Percentiles rank a stretch among this genome's conserved stretches.
Evolutionary conservation across 35 echinoderm and acorn worm genomes (phyloP).

Genomic region (Heliocidaris erythrogramma): DNA sequence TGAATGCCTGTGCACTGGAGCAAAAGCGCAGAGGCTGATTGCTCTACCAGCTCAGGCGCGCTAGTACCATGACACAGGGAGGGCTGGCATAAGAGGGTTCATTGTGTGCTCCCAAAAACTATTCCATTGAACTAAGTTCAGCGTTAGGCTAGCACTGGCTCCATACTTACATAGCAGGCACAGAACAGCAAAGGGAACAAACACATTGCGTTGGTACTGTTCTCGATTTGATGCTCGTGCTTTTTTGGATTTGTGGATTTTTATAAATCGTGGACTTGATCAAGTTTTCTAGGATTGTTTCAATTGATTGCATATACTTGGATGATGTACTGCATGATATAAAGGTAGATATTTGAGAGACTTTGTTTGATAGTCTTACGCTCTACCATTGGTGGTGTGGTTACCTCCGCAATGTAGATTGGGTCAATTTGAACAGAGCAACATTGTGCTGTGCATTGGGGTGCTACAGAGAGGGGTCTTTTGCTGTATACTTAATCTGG

Average conservation of each 20-base stretch:
- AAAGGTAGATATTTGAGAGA: conserved; percentile 17
- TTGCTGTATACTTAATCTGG: neutral
- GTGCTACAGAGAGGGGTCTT: neutral
- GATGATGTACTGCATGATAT: neutral
- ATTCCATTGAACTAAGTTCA: conserved; percentile 43
- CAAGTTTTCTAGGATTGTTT: neutral
- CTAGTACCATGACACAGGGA: neutral
- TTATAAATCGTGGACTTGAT: neutral
- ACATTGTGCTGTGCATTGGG: neutral
- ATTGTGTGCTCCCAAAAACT: conserved; percentile 30
- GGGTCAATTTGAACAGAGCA: neutral
- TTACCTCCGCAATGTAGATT: neutral
- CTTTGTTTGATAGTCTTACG: neutral
- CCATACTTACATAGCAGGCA: neutral
- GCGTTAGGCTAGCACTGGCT: neutral
- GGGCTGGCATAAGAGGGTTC: conserved; percentile 27
- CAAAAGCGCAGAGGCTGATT: neutral
- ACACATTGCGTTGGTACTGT: neutral
- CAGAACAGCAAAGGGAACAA: neutral
- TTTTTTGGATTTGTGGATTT: neutral
- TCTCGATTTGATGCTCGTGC: neutral
- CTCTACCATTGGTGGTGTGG: neutral
- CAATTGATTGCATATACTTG: neutral
- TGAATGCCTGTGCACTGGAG: conserved; percentile 22
- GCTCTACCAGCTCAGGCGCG: neutral